These are phyloP conservation scores for Sprattus sprattus DNA, from an alignment of 2,113 vertebrate genomes.

Conservation along the genomic window DNA sequence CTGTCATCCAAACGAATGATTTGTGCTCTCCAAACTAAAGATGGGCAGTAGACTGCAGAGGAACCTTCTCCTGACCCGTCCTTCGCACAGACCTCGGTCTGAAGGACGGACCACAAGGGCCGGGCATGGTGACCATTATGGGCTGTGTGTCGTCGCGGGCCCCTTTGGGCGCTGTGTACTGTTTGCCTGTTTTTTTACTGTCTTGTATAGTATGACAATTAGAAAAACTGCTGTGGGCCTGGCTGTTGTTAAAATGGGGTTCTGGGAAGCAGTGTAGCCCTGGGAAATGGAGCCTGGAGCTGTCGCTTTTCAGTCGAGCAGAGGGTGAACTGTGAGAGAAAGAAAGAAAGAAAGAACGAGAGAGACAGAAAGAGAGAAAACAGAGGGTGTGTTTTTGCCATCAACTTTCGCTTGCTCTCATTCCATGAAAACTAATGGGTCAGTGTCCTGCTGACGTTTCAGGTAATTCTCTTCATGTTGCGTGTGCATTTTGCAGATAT, in stretches of 20 bases:
- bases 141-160: not conserved
- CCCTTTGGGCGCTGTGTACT: not conserved
- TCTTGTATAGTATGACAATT: not conserved
- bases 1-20: conserved; percentile 9
- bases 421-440: not conserved
- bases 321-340: not conserved
- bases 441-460: not conserved
- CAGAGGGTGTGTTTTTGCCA: not conserved
- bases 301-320: not conserved
- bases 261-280: not conserved
- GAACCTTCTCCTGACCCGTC: not conserved
- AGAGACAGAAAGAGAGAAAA: not conserved
- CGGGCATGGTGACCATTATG: not conserved
- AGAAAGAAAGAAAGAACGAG: not conserved
- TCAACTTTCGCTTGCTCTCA: not conserved
- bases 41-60: not conserved
- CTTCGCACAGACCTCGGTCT: not conserved
- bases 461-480: not conserved
- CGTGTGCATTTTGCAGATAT: not conserved
- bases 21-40: not conserved
- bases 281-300: not conserved
- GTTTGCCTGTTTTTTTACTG: not conserved
- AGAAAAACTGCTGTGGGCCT: not conserved
- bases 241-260: conserved; percentile 1
- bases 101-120: not conserved